These are phyloP conservation scores for human DNA, from an alignment of 2,113 vertebrate genomes.

Conservation along the genomic window GRCh38 chrX:45157501-45158000, in stretches of 20 bases:
- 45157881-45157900: slow-evolving; percentile 82
- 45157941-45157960: accelerated
- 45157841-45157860: slow-evolving; percentile 89
- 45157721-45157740: slow-evolving; percentile 89
- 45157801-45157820: slow-evolving; percentile 88
- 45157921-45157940: background rate
- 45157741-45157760: slow-evolving; percentile 89
- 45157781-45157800: slow-evolving; percentile 91
- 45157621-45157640: background rate
- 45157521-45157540: background rate
- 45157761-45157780: slow-evolving; percentile 87
- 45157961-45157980: background rate
- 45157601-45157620: background rate
- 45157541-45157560: background rate
- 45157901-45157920: background rate
- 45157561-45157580: background rate
- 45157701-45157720: slow-evolving; percentile 82
- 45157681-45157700: background rate
- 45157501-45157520: too few relatives aligned
- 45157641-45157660: background rate
- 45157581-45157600: background rate
- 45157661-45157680: background rate
- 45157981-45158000: background rate
- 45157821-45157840: slow-evolving; percentile 89
- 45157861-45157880: slow-evolving; percentile 87